phyloP scores from a whole-genome alignment of 2,113 vertebrate genomes.

The Recurvirostra avosetta region DNA sequence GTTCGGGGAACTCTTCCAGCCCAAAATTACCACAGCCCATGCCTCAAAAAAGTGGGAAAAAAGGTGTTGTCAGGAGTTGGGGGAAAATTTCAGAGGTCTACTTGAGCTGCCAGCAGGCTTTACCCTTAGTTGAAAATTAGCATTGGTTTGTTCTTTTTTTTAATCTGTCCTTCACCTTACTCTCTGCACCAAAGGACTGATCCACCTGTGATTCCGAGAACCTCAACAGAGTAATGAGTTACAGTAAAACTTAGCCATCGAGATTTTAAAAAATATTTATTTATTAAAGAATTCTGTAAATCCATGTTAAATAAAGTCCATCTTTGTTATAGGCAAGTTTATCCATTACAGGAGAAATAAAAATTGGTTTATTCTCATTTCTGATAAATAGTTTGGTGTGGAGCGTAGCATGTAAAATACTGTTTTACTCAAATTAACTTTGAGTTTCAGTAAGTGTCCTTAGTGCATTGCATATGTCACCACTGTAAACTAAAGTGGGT shows the following conservation, averaged over 20 bases:
- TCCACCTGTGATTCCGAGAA: background rate
- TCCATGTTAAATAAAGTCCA: background rate
- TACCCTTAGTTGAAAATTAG: background rate
- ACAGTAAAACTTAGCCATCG: background rate
- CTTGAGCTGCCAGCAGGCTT: background rate
- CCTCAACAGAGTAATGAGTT: background rate
- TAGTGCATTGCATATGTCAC: background rate
- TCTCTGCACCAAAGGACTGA: background rate
- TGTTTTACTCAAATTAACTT: slow-evolving; percentile 30
- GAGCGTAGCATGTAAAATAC: background rate
- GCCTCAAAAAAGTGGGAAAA: background rate
- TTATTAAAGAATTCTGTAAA: background rate
- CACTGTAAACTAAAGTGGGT: slow-evolving; percentile 12
- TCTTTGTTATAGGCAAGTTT: background rate
- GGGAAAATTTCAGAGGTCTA: background rate
- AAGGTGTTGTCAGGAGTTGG: background rate
- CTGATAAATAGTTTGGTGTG: background rate
- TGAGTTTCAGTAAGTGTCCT: slow-evolving; percentile 28
- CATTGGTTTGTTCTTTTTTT: background rate
- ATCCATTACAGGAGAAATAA: background rate
- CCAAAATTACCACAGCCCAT: background rate
- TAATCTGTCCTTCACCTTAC: background rate
- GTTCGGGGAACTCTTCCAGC: slow-evolving; percentile 8
- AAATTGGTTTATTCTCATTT: background rate
- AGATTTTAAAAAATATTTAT: background rate